Base-by-base conservation (phyloP, 35 echinoderm and acorn worm species). In the Lytechinus pictus region DNA sequence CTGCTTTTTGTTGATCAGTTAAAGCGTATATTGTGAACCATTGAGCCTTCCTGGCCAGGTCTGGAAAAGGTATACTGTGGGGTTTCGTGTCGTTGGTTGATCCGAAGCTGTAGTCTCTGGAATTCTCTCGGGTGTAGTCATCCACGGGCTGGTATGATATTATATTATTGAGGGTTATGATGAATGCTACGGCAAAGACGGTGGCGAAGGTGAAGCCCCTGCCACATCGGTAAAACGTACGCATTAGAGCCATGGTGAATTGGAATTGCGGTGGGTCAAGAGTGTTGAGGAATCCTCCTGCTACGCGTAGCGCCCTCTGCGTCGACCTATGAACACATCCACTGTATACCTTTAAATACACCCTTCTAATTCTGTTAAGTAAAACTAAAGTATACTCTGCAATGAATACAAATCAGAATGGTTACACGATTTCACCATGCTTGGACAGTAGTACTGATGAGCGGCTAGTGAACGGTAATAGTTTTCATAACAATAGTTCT, bases 1-100 rank as follows among this genome's bases (percentile, higher is more conserved):
- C 92, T 11, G 53, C 92, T 93, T 10, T 93, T 93, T 93, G 92
- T 9, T 52, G 88, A 12, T 44, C 88, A 28, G 4, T 90, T 54
- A 90, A 29, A 52, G 27, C 16, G 21, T 29, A 52, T 52, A 4
- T 8, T 11, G 1, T 44, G 10, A 44, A 52, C 88, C 88, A 90
- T 5, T 52, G 28, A 51, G 88, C 9, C 28, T 90, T 90, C 13
- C 28, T 44, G 12, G 52, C 88, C 9, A 90, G 9, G 6, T 79
- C n/a, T 79, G 66, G 16, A 79, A 79, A 79, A 79, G 2, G 6
- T 79, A 24, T 16, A 24, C 66, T 16, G 2, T 79, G 21, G 19
- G 66, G 16, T 24, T 79, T 16, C 16, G 66, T 79, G 19, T 16
- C 16, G 8, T 79, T 44, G 33, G 33, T 79, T 79, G 66, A 79